phyloP scores from a whole-genome alignment of 2,113 vertebrate genomes.

The Octodon degus region DNA sequence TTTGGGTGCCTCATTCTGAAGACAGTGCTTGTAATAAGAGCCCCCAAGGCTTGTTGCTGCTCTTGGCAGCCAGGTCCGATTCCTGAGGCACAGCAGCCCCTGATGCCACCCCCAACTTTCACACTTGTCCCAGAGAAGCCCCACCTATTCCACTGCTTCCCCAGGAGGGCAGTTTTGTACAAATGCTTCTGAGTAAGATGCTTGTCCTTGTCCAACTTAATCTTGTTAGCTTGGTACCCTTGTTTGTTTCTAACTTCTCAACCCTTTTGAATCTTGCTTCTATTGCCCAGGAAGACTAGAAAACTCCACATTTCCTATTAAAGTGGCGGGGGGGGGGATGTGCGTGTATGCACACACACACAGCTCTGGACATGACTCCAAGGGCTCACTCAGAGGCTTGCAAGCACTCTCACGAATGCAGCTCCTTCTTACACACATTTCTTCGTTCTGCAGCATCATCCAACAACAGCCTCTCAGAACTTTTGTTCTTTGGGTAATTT shows the following conservation, averaged over 20 bases:
- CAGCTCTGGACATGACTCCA: not conserved
- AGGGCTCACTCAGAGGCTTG: not conserved
- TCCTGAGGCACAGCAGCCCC: not conserved
- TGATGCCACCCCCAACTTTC: no score
- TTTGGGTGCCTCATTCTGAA: not conserved
- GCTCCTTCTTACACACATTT: not conserved
- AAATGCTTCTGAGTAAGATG: not conserved
- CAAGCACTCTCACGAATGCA: not conserved
- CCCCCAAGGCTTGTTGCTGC: not conserved
- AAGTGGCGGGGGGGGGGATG: not conserved
- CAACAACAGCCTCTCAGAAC: not conserved
- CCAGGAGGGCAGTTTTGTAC: not conserved
- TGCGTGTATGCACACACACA: no score
- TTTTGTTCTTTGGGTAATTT: not conserved
- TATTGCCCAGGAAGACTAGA: slow-evolving; percentile 8
- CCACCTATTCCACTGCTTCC: not conserved
- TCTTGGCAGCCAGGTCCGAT: not conserved
- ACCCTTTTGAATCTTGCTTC: slow-evolving; percentile 14
- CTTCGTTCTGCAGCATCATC: not conserved
- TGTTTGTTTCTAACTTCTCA: not conserved
- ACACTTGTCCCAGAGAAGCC: not conserved
- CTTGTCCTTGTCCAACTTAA: slow-evolving; percentile 1
- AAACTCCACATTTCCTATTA: not conserved
- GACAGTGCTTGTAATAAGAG: not conserved
- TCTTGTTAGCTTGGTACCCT: not conserved